Evolutionary conservation across 2,113 vertebrate genomes (phyloP).

Genomic region (Hucho hucho): DNA sequence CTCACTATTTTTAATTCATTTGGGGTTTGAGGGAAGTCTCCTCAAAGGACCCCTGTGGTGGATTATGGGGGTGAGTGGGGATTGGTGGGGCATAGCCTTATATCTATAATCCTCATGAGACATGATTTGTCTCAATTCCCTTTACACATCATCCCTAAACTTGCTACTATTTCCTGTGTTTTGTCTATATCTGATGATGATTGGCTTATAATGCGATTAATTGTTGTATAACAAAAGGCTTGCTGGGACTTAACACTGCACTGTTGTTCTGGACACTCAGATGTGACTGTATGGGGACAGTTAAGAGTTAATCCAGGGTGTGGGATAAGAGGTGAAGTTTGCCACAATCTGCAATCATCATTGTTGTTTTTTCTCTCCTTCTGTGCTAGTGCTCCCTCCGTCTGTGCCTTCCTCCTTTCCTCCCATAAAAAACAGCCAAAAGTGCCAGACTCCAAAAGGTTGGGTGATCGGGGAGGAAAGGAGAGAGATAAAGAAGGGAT

Average conservation of each 20-base stretch:
- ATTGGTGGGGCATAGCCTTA: neutral
- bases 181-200: neutral
- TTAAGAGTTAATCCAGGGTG: neutral
- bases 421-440: constrained; percentile 47
- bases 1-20: neutral
- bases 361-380: neutral
- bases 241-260: neutral
- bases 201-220: neutral
- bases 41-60: neutral
- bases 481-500: constrained; percentile 52
- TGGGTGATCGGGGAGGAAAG: constrained; percentile 6
- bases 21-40: neutral
- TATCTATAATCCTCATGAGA: neutral
- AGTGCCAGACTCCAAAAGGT: constrained; percentile 29
- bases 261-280: neutral
- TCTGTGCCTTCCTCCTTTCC: neutral
- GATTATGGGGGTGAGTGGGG: neutral
- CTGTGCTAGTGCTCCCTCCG: constrained; percentile 39
- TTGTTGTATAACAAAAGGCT: neutral
- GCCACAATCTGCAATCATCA: neutral
- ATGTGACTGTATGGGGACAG: neutral
- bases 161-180: neutral
- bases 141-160: neutral
- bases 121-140: neutral
- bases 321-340: neutral